Percentiles rank a stretch among this genome's conserved stretches.
These are phyloP conservation scores for Biston stratarius DNA, from an alignment of 2,888 invertebrate species.

Conservation along the genomic window DNA sequence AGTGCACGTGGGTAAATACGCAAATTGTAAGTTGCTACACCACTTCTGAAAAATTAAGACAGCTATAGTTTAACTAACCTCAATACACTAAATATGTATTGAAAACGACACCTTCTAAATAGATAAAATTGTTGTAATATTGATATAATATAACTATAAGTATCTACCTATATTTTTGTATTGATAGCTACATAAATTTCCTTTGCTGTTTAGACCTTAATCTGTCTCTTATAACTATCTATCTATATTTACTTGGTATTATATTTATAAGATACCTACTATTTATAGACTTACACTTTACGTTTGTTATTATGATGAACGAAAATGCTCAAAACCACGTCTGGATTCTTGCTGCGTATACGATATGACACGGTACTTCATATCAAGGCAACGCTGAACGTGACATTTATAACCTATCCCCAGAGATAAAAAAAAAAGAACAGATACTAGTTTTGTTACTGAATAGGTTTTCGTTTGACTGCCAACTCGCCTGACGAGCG, in stretches of 20 bases:
- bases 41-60: too few relatives aligned
- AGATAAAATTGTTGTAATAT: conserved; percentile 1
- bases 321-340: conserved; percentile 41
- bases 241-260: conserved; percentile 50
- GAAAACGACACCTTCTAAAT: conserved; percentile 3
- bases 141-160: conserved; percentile 28
- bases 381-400: too few relatives aligned
- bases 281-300: conserved; percentile 49
- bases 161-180: conserved; percentile 44
- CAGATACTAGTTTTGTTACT: too few relatives aligned
- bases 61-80: background rate
- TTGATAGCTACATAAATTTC: conserved; percentile 34
- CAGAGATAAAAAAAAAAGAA: too few relatives aligned
- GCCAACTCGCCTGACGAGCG: too few relatives aligned
- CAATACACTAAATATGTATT: too few relatives aligned
- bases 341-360: background rate
- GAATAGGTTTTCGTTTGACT: too few relatives aligned
- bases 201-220: conserved; percentile 50
- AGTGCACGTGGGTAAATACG: too few relatives aligned
- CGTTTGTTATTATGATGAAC: conserved; percentile 42
- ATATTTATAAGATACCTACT: conserved; percentile 49
- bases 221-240: conserved; percentile 49
- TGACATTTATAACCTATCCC: too few relatives aligned
- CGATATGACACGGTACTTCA: background rate
- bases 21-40: too few relatives aligned